Conservation (phyloP, 2,797 vertebrate genomes). For the Pantherophis alleghaniensis region DNA sequence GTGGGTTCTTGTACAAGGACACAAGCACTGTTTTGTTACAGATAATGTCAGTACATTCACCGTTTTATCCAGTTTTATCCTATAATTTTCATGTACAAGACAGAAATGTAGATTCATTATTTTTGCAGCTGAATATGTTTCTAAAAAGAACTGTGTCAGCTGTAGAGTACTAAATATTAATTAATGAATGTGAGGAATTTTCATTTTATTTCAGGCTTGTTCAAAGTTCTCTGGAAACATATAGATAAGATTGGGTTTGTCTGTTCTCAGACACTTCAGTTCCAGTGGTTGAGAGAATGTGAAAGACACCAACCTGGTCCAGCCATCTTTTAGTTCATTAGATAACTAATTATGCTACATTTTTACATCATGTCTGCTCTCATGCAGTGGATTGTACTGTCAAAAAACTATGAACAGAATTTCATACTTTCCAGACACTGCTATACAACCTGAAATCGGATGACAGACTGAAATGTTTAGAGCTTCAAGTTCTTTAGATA, state of each 20-base stretch:
- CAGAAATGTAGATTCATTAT: constrained; percentile 8
- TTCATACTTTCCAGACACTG: neutral
- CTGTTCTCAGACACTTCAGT: neutral
- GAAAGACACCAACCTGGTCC: neutral
- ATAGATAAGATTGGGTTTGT: neutral
- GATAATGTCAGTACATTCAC: constrained; percentile 1
- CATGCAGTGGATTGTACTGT: neutral
- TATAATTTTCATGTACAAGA: neutral
- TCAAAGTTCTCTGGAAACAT: constrained; percentile 9
- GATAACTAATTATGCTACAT: neutral
- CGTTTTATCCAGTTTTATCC: neutral
- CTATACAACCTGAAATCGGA: neutral
- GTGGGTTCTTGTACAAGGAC: constrained; percentile 28
- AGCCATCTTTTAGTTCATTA: neutral
- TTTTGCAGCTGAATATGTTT: constrained; percentile 17
- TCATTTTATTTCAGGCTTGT: neutral
- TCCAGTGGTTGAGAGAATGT: neutral
- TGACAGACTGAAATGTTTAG: neutral
- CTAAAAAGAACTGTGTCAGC: constrained; percentile 7
- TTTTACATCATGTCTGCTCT: neutral
- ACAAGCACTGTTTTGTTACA: constrained; percentile 28
- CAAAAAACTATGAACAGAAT: neutral
- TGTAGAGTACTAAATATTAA: neutral
- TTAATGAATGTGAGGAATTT: neutral
- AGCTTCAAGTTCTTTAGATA: neutral